These are phyloP conservation scores for Microctonus hyperodae DNA, from an alignment of 2,888 invertebrate genomes.

Conservation along the genomic window DNA sequence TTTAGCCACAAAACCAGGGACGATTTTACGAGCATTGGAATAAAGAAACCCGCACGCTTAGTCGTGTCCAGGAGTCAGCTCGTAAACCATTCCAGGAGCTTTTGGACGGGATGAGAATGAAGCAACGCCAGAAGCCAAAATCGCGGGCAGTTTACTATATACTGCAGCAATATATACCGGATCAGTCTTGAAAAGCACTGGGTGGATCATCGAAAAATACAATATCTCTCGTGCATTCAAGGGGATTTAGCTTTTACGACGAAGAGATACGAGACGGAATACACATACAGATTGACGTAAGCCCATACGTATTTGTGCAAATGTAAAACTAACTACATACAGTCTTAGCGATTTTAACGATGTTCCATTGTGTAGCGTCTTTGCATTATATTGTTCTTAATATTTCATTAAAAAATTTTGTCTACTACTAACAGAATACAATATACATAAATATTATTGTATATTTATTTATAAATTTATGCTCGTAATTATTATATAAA, in stretches of 20 bases:
- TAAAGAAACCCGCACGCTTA: slow-evolving; percentile 15
- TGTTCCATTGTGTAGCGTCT: slow-evolving; percentile 9
- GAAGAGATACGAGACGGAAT: slow-evolving; percentile 19
- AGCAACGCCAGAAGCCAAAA: slow-evolving; percentile 24
- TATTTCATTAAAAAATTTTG: neutral
- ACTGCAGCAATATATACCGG: slow-evolving; percentile 23
- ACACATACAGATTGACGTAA: slow-evolving; percentile 24
- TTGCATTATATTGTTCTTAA: neutral
- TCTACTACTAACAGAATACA: neutral
- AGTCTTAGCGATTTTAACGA: neutral
- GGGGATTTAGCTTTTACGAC: slow-evolving; percentile 12
- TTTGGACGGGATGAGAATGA: slow-evolving; percentile 7
- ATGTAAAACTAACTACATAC: neutral
- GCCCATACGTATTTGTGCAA: slow-evolving; percentile 1
- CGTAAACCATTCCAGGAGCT: slow-evolving; percentile 25
- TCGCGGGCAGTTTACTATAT: neutral
- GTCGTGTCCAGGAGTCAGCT: slow-evolving; percentile 22
- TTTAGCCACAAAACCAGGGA: neutral
- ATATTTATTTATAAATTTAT: neutral
- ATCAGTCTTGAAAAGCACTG: slow-evolving; percentile 20
- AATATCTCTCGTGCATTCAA: slow-evolving; percentile 22
- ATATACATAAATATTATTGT: neutral
- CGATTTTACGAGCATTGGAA: slow-evolving; percentile 29
- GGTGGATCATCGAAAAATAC: slow-evolving; percentile 28
- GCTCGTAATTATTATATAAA: neutral